Percentiles rank a stretch among this genome's conserved stretches.
phyloP scores from a whole-genome alignment of 1,140 invertebrate genomes.

The Lepidostoma basale region DNA sequence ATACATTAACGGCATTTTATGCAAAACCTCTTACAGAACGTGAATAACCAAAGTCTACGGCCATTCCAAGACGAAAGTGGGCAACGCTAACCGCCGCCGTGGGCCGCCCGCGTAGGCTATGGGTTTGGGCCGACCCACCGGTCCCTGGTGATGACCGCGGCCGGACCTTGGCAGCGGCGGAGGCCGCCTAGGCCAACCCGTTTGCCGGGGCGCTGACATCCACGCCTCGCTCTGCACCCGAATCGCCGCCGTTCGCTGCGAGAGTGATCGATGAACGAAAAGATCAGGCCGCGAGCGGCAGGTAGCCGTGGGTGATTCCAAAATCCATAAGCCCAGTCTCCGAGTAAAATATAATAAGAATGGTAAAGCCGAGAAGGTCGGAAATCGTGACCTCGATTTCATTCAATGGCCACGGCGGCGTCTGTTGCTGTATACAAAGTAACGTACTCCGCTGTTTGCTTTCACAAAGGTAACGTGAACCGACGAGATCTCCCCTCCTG shows the following conservation, averaged over 20 bases:
- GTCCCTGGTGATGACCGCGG: neutral
- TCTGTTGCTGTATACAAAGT: conserved; percentile 19
- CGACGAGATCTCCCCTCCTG: conserved; percentile 16
- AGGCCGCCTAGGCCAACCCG: conserved; percentile 18
- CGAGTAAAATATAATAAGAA: conserved; percentile 12
- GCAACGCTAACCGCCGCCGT: neutral
- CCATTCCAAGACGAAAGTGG: neutral
- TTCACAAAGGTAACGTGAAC: conserved; percentile 29
- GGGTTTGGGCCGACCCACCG: neutral
- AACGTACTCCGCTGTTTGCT: conserved; percentile 2
- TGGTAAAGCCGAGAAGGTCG: conserved; percentile 33
- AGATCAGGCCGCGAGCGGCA: neutral
- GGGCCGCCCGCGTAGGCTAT: neutral
- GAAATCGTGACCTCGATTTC: conserved; percentile 38
- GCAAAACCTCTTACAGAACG: neutral
- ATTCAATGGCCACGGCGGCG: conserved; percentile 21
- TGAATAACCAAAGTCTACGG: neutral
- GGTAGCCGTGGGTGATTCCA: conserved; percentile 1
- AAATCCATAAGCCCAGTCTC: neutral
- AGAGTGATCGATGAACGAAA: neutral
- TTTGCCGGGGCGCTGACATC: neutral
- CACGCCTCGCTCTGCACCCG: too few relatives aligned
- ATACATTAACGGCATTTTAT: conserved; percentile 6
- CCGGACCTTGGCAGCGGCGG: conserved; percentile 16
- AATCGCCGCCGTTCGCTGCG: neutral